These are phyloP conservation scores for Diachrysia chrysitis DNA, from an alignment of 2,888 invertebrate species.

Conservation along the genomic window DNA sequence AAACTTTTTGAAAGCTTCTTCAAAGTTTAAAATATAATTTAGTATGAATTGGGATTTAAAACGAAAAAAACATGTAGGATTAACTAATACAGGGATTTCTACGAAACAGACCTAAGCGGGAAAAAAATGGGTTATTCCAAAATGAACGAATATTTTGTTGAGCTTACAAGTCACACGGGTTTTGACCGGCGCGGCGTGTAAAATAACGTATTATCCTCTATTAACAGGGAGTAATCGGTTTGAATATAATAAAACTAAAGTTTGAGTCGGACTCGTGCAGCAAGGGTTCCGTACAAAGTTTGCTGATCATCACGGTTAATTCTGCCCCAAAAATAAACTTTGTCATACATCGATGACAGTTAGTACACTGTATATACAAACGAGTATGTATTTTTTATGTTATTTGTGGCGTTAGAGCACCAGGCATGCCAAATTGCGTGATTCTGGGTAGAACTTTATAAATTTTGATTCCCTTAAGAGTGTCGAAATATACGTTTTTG, in stretches of 20 bases:
- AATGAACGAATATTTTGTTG: slow-evolving; percentile 23
- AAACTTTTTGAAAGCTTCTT: not conserved
- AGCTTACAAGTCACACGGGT: slow-evolving; percentile 28
- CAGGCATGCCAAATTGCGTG: too few relatives aligned
- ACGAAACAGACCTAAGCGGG: slow-evolving; percentile 15
- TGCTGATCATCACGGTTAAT: too few relatives aligned
- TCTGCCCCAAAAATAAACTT: too few relatives aligned
- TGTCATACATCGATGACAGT: too few relatives aligned
- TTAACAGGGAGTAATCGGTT: slow-evolving; percentile 44
- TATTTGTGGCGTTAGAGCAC: too few relatives aligned
- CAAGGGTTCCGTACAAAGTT: too few relatives aligned
- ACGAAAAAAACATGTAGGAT: not conserved
- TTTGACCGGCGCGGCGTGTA: slow-evolving; percentile 15
- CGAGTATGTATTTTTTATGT: too few relatives aligned
- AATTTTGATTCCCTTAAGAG: too few relatives aligned
- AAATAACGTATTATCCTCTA: slow-evolving; percentile 45
- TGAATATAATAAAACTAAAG: slow-evolving; percentile 34
- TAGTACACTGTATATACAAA: too few relatives aligned
- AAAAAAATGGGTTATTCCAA: slow-evolving; percentile 39
- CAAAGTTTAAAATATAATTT: not conserved
- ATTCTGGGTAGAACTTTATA: too few relatives aligned
- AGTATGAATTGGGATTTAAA: not conserved
- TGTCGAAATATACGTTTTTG: too few relatives aligned
- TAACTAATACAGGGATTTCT: slow-evolving; percentile 14
- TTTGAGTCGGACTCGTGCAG: too few relatives aligned